phyloP scores from a whole-genome alignment of 2,888 invertebrate species.

The Pocota personata region DNA sequence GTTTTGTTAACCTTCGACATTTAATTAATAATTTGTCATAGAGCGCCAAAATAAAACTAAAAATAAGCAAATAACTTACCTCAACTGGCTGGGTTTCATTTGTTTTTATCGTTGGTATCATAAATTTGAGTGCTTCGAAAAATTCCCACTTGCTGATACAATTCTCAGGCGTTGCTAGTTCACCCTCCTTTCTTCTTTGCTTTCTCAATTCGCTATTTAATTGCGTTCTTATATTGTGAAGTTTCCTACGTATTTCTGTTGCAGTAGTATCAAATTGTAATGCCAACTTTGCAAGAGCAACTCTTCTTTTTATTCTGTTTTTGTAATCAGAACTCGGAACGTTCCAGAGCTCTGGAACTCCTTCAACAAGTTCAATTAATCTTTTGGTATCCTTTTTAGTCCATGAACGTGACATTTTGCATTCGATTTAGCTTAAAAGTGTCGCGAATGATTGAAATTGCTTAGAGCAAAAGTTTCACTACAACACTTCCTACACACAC shows the following conservation, averaged over 20 bases:
- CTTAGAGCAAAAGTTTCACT: neutral
- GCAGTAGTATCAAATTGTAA: neutral
- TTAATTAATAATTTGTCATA: too few relatives aligned
- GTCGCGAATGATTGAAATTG: neutral
- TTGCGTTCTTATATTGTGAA: neutral
- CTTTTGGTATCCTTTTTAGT: neutral
- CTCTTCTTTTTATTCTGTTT: neutral
- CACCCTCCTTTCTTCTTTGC: neutral
- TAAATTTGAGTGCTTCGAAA: neutral
- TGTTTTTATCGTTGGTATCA: neutral
- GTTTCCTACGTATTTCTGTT: neutral
- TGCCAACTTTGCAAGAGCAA: neutral
- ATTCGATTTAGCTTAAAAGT: neutral
- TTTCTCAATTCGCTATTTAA: neutral
- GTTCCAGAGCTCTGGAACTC: neutral
- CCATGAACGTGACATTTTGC: neutral
- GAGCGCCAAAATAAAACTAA: neutral
- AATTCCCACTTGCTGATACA: neutral
- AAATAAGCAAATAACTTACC: neutral
- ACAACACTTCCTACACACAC: neutral
- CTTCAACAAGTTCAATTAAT: neutral
- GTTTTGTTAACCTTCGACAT: too few relatives aligned
- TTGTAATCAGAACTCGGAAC: neutral
- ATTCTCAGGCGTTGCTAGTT: neutral
- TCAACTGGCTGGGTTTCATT: neutral